phyloP scores from a whole-genome alignment of 2,888 invertebrate species.

The Drosophila suboccidentalis region DNA sequence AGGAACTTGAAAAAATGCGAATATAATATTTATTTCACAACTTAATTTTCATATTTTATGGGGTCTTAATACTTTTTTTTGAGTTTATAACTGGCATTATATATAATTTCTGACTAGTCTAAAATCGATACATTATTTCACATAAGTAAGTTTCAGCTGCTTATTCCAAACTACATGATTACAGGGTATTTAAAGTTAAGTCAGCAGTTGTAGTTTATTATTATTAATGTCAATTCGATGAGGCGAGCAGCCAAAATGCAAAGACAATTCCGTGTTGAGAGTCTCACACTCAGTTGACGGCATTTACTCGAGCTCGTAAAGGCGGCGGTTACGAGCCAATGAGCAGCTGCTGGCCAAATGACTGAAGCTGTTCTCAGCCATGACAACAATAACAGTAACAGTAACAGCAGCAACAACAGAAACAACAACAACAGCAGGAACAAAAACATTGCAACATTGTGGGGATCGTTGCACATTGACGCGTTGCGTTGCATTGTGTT shows the following conservation, averaged over 20 bases:
- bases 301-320: slow-evolving; percentile 9
- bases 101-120: too few relatives aligned
- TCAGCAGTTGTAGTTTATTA: neutral
- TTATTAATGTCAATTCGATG: slow-evolving; percentile 6
- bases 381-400: slow-evolving; percentile 24
- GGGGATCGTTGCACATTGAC: slow-evolving; percentile 39
- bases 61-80: too few relatives aligned
- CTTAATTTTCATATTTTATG: too few relatives aligned
- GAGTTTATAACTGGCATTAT: too few relatives aligned
- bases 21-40: too few relatives aligned
- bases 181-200: slow-evolving; percentile 1
- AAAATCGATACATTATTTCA: neutral
- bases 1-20: too few relatives aligned
- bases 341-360: slow-evolving; percentile 48
- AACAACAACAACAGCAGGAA: slow-evolving; percentile 3
- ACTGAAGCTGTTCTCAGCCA: slow-evolving; percentile 29
- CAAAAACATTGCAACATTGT: slow-evolving; percentile 46
- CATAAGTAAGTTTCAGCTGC: neutral
- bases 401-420: slow-evolving; percentile 10
- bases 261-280: neutral
- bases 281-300: slow-evolving; percentile 10
- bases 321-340: slow-evolving; percentile 42
- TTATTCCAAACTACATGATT: neutral
- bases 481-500: slow-evolving; percentile 52
- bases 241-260: slow-evolving; percentile 1